Conservation (phyloP, 2,888 invertebrate species). For the Dione vanillae region DNA sequence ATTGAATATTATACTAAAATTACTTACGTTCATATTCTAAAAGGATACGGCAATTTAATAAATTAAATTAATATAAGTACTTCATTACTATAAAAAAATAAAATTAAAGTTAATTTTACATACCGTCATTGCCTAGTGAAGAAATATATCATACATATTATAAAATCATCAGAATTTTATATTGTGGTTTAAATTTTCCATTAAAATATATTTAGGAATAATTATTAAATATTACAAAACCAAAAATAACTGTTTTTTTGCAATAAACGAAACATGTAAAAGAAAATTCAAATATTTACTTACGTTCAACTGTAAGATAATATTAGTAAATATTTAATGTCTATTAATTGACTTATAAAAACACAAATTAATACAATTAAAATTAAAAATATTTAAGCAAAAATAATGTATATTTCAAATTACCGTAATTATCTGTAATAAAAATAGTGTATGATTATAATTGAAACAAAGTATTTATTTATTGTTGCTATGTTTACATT, state of each 20-base stretch:
- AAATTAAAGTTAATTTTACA: not conserved
- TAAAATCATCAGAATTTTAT: not conserved
- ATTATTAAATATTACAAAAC: too few relatives aligned
- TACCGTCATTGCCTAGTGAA: slow-evolving; percentile 38
- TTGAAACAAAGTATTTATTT: too few relatives aligned
- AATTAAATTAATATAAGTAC: not conserved
- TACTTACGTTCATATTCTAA: slow-evolving; percentile 58
- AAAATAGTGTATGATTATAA: slow-evolving; percentile 15
- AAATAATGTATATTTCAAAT: slow-evolving; percentile 36
- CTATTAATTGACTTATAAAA: not conserved
- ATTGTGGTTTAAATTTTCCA: not conserved
- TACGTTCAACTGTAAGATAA: slow-evolving; percentile 43
- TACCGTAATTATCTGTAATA: slow-evolving; percentile 56
- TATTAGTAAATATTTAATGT: not conserved
- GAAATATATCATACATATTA: not conserved
- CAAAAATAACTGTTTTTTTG: too few relatives aligned
- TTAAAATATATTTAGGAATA: too few relatives aligned
- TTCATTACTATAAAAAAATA: not conserved
- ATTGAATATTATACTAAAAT: not conserved
- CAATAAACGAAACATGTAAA: too few relatives aligned
- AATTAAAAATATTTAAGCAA: not conserved
- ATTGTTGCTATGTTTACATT: too few relatives aligned
- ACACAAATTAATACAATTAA: too few relatives aligned
- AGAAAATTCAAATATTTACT: slow-evolving; percentile 15
- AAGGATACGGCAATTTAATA: slow-evolving; percentile 35